A percentile compares a stretch with the other conserved stretches of the same genome.
These are phyloP conservation scores for Brotogeris chrysoptera DNA, from an alignment of 2,797 vertebrate genomes.

Conservation along the genomic window DNA sequence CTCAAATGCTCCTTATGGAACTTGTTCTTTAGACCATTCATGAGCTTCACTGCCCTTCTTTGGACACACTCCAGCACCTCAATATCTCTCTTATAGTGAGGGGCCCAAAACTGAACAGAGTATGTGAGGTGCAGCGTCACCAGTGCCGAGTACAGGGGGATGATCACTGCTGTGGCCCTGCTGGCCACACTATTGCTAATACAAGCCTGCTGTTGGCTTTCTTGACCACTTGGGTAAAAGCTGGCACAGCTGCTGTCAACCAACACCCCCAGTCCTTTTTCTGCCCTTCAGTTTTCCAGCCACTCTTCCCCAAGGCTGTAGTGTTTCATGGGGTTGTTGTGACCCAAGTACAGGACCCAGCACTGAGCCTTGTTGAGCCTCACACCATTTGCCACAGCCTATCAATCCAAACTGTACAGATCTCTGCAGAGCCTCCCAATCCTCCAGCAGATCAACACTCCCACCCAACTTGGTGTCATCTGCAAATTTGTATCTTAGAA, in stretches of 20 bases:
- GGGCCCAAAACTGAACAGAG: neutral
- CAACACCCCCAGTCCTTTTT: neutral
- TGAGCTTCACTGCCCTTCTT: fast-evolving
- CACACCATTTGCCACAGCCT: fast-evolving
- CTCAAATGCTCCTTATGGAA: fast-evolving
- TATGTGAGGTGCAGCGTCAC: fast-evolving
- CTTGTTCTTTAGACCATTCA: neutral
- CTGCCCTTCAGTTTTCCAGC: neutral
- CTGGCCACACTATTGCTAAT: neutral
- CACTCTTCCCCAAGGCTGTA: neutral
- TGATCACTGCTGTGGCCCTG: fast-evolving
- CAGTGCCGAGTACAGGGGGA: neutral
- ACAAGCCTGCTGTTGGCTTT: too few relatives aligned
- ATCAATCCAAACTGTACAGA: neutral
- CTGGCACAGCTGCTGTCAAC: fast-evolving
- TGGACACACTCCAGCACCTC: fast-evolving
- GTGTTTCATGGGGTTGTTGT: fast-evolving
- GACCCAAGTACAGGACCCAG: fast-evolving
- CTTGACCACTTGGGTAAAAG: neutral
- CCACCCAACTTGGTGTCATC: fast-evolving
- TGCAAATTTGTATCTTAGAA: neutral
- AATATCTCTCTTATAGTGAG: fast-evolving
- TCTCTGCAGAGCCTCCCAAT: neutral
- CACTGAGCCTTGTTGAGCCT: neutral
- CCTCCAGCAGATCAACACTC: neutral